Base-by-base conservation (phyloP, 2,888 invertebrate species). In the Cylindroiulus punctatus region DNA sequence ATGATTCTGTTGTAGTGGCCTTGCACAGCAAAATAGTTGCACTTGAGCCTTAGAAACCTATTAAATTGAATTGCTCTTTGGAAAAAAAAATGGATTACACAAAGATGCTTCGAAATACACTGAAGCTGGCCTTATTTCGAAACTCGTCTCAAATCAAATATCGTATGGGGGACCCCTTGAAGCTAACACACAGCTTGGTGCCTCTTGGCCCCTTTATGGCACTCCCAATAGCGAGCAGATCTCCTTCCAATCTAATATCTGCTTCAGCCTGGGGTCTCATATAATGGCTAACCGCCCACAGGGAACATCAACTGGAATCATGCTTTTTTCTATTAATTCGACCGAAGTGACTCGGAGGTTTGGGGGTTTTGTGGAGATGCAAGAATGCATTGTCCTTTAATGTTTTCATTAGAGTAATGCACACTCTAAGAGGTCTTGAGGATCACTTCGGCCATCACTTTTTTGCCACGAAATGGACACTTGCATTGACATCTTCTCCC, bases 351-450 rank as follows among this genome's bases (percentile, higher is more conserved):
- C 57, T 57, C 7, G 22, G 22, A 57, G 57, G 57, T 57, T 57
- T 22, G 10, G 2, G 1, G 57, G 57, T 0, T 57, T 57, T 57
- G 57, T 57, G 22, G 57, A 4, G 57, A 57, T 57, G 22, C 22
- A 57, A 57, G 57, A 57, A 57, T 57, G 22, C 57, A 22, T 57
- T 57, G 57, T 22, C 57, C 57, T 57, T 4, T 57, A 57, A 57
- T 57, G 57, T 57, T 57, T 57, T 57, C 57, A 57, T 57, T 57
- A 57, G 57, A 57, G 57, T 57, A 57, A 57, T 57, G 57, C 57
- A 57, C 57, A 57, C 57, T 22, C 57, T 57, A 57, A 57, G 57
- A 57, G 57, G 57, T 57, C 57, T 57, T 22, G 57, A 57, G 57
- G 57, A 57, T 57, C 57, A 57, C 57, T 57, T 57, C 22, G 7